Percentiles rank a stretch among this genome's conserved stretches.
These are phyloP conservation scores for Chelidonichthys spinosus DNA, from an alignment of 2,797 vertebrate genomes.

Conservation along the genomic window DNA sequence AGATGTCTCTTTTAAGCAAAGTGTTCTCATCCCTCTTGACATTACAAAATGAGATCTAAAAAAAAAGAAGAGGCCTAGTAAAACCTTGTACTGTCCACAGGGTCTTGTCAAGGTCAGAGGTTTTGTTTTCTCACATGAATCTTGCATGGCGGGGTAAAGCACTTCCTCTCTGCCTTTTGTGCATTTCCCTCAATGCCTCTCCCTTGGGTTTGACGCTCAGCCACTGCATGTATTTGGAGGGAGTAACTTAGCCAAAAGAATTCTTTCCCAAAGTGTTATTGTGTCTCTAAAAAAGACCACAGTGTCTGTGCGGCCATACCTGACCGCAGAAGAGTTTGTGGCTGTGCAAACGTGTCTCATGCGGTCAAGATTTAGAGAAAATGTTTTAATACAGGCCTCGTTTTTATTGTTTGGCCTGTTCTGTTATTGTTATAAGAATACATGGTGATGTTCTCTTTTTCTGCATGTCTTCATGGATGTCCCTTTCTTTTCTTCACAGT, in stretches of 20 bases:
- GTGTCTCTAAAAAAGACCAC: slow-evolving; percentile 28
- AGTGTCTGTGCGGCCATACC: slow-evolving; percentile 18
- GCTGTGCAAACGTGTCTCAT: neutral
- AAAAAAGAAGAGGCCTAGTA: neutral
- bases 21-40: slow-evolving; percentile 5
- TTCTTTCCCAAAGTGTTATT: slow-evolving; percentile 49
- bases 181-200: slow-evolving; percentile 46
- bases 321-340: slow-evolving; percentile 2
- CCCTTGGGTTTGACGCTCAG: slow-evolving; percentile 58
- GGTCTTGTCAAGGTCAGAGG: slow-evolving; percentile 38
- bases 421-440: slow-evolving; percentile 11
- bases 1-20: neutral
- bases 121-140: slow-evolving; percentile 60
- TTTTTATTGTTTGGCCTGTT: slow-evolving; percentile 5
- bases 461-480: slow-evolving; percentile 12
- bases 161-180: slow-evolving; percentile 61
- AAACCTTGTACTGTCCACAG: slow-evolving; percentile 30
- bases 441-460: neutral
- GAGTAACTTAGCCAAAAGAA: slow-evolving; percentile 44
- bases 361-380: neutral
- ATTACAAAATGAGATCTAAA: slow-evolving; percentile 17
- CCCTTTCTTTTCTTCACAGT: slow-evolving; percentile 79
- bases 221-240: slow-evolving; percentile 48
- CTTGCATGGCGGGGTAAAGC: slow-evolving; percentile 37
- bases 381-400: neutral